Evolutionary conservation across 2,113 vertebrate genomes (phyloP).

Genomic region (Parotia lawesii): DNA sequence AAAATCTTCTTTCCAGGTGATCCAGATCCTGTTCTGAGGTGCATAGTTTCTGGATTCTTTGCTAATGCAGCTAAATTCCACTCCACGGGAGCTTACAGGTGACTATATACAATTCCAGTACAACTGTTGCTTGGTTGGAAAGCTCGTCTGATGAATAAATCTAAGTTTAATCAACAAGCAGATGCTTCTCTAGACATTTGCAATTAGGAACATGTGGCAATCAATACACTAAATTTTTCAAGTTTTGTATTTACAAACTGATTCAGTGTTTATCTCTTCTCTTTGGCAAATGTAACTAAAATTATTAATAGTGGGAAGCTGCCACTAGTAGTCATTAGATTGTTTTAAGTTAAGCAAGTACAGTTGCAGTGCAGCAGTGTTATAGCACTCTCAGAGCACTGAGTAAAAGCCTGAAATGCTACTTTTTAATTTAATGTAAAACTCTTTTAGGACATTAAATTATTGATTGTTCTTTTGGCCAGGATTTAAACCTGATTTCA

Average conservation of each 20-base stretch:
- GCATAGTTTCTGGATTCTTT: slow-evolving; percentile 95
- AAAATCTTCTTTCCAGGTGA: slow-evolving; percentile 77
- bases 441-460: neutral
- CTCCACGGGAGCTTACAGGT: slow-evolving; percentile 95
- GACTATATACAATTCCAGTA: neutral
- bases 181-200: neutral
- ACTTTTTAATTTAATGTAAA: neutral
- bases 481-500: neutral
- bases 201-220: neutral
- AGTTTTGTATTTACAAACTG: neutral
- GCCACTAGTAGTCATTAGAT: neutral
- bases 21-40: slow-evolving; percentile 92
- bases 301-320: neutral
- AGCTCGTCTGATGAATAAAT: neutral
- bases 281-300: neutral
- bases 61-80: slow-evolving; percentile 94
- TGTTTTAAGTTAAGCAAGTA: neutral
- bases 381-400: neutral
- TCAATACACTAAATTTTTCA: neutral
- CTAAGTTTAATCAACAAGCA: neutral
- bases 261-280: neutral
- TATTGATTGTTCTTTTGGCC: neutral
- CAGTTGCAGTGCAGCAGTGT: neutral
- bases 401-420: neutral
- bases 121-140: neutral